Percentiles rank a stretch among this genome's conserved stretches.
Evolutionary conservation across 2,113 vertebrate genomes (phyloP).

Genomic region (Tachycineta bicolor): DNA sequence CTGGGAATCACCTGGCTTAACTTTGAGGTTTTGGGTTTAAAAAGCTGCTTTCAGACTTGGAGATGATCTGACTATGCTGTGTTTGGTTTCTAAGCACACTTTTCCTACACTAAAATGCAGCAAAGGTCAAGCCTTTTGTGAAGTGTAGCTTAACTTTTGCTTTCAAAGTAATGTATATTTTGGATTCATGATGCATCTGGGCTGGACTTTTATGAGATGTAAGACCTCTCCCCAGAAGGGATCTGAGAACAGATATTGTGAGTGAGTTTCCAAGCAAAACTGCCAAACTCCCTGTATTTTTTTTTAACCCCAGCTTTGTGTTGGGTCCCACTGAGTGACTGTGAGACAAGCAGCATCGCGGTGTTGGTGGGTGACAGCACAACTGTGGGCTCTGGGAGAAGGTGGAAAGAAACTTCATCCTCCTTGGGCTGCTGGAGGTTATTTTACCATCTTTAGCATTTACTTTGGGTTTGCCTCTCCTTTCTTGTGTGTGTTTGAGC

Average conservation of each 20-base stretch:
- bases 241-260: constrained; percentile 49
- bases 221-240: constrained; percentile 43
- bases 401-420: neutral
- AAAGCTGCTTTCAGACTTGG: constrained; percentile 2
- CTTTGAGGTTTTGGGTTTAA: neutral
- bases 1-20: neutral
- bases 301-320: constrained; percentile 3
- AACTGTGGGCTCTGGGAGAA: neutral
- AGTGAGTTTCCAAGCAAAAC: constrained; percentile 14
- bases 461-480: neutral
- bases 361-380: neutral
- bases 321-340: neutral
- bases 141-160: constrained; percentile 3
- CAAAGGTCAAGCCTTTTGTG: constrained; percentile 5
- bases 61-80: neutral
- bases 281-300: neutral
- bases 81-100: constrained; percentile 19
- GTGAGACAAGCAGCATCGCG: neutral
- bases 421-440: neutral
- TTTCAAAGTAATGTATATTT: constrained; percentile 11
- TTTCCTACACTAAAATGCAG: constrained; percentile 1
- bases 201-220: constrained; percentile 27
- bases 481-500: neutral
- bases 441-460: neutral
- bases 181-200: neutral